Evolutionary conservation across 53 echinoderm and acorn worm species (phyloP).

Genomic region (Holothuria leucospilota): DNA sequence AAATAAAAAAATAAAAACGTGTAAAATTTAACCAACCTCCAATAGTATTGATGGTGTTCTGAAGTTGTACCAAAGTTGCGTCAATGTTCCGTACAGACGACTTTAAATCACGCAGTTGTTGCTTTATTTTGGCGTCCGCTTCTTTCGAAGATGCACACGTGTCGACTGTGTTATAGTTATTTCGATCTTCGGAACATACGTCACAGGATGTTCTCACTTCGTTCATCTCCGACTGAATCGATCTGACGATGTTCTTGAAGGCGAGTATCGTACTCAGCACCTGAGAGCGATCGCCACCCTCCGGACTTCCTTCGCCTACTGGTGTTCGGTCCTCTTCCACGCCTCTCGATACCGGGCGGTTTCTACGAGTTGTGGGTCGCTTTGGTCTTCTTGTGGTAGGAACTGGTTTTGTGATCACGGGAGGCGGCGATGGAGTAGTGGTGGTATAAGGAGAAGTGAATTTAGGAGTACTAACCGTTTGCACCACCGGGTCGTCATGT

Average conservation of each 20-base stretch:
- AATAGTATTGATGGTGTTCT: not conserved
- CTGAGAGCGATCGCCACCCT: not conserved
- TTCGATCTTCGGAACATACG: not conserved
- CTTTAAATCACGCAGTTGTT: constrained; percentile 17
- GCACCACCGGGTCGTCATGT: not conserved
- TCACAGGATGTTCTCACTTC: constrained; percentile 5
- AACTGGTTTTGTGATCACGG: not conserved
- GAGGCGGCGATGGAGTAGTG: not conserved
- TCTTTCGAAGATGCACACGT: not conserved
- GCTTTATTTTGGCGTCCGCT: constrained; percentile 20
- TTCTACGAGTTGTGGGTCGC: not conserved
- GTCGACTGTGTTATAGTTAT: not conserved
- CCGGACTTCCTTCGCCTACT: not conserved
- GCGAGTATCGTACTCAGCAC: constrained; percentile 13
- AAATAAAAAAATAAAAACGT: too few species aligned
- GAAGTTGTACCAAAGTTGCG: not conserved
- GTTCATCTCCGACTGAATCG: constrained; percentile 23
- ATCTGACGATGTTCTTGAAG: constrained; percentile 41
- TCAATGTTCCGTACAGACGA: not conserved
- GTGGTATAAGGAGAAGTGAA: not conserved
- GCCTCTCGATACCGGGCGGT: not conserved
- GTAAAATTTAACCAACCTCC: constrained; percentile 1
- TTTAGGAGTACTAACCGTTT: not conserved
- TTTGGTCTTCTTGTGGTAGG: not conserved
- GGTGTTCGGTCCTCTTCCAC: not conserved